phyloP scores from a whole-genome alignment of 1,140 invertebrate species.

The Radopholus similis region DNA sequence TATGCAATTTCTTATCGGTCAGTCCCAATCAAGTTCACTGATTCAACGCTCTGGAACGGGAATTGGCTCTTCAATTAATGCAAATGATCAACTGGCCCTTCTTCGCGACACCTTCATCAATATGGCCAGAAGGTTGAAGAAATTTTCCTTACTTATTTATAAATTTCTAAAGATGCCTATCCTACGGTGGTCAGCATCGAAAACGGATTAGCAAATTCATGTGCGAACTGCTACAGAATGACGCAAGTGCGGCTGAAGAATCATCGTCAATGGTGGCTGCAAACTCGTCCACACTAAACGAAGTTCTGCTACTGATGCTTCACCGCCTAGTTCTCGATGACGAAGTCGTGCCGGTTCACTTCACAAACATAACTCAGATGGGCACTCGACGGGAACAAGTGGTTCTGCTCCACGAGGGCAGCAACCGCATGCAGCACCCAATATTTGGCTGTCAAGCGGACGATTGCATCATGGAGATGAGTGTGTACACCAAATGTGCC shows the following conservation, averaged over 20 bases:
- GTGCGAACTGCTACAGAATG: conserved; percentile 15
- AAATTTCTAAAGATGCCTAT: conserved; percentile 19
- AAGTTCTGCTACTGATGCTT: conserved; percentile 15
- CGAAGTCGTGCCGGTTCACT: conserved; percentile 26
- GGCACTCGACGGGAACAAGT: neutral
- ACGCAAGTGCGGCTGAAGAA: neutral
- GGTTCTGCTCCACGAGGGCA: neutral
- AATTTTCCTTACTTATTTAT: too few relatives aligned
- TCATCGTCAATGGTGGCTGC: neutral
- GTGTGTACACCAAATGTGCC: conserved; percentile 18
- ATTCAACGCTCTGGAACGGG: neutral
- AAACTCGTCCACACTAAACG: conserved; percentile 9
- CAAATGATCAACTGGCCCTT: neutral
- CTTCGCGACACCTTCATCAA: neutral
- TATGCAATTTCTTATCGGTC: conserved; percentile 14
- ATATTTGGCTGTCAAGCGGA: conserved; percentile 30
- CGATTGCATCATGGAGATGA: conserved; percentile 27
- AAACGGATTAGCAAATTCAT: conserved; percentile 19
- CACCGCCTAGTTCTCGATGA: conserved; percentile 25
- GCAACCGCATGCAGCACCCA: conserved; percentile 31
- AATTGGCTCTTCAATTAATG: neutral
- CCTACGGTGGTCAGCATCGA: conserved; percentile 25
- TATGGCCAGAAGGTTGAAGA: conserved; percentile 1
- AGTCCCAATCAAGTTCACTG: neutral
- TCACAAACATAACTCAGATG: too few relatives aligned